Percentiles rank a stretch among this genome's conserved stretches.
Evolutionary conservation across 2,888 invertebrate species (phyloP).

Genomic region (Hylaea fasciaria): DNA sequence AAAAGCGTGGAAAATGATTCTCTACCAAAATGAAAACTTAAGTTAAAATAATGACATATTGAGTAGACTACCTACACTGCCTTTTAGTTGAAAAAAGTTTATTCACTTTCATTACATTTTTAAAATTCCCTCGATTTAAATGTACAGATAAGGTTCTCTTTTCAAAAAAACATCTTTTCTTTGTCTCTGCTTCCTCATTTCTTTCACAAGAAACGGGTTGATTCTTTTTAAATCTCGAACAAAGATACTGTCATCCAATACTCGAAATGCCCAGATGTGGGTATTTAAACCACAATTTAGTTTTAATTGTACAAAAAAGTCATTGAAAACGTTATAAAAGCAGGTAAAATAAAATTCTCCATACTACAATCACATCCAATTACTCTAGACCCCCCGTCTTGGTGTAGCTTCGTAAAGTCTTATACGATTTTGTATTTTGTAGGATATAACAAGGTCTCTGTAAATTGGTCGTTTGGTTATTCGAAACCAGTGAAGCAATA

Average conservation of each 20-base stretch:
- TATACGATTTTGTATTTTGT: constrained; percentile 5
- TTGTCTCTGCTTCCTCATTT: constrained; percentile 21
- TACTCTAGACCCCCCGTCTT: constrained; percentile 13
- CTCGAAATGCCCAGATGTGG: constrained; percentile 63
- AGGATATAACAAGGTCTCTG: constrained; percentile 17
- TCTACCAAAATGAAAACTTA: too few species aligned
- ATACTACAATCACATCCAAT: constrained; percentile 9
- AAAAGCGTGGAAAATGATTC: too few species aligned
- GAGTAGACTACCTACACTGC: too few species aligned
- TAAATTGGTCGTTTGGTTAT: constrained; percentile 55
- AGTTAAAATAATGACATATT: too few species aligned
- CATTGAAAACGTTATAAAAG: constrained; percentile 47
- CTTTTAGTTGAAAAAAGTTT: too few species aligned
- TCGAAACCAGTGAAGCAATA: constrained; percentile 72
- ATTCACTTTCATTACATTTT: neutral
- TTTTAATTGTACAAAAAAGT: constrained; percentile 65
- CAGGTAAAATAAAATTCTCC: constrained; percentile 40
- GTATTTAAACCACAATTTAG: constrained; percentile 62
- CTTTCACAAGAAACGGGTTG: constrained; percentile 46
- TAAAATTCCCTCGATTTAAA: constrained; percentile 13
- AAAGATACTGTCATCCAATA: constrained; percentile 69
- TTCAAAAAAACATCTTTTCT: constrained; percentile 1
- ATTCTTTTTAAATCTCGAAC: constrained; percentile 41
- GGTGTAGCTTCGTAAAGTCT: neutral
- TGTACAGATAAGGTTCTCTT: neutral